These are phyloP conservation scores for Abscondita cerata DNA, from an alignment of 2,888 invertebrate species.

Conservation along the genomic window DNA sequence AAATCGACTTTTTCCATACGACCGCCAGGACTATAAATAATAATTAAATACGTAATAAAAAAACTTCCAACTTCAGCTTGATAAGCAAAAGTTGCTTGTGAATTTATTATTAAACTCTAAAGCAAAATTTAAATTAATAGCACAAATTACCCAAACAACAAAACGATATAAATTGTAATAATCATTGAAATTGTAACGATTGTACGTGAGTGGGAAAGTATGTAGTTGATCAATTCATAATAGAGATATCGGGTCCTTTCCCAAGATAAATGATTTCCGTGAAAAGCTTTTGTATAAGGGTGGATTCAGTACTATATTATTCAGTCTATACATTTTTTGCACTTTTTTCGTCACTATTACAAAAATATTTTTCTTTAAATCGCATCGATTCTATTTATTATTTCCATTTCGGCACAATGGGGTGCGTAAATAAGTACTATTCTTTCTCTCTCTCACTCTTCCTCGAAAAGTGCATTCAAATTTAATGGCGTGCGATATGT, in stretches of 20 bases:
- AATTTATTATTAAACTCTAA: background rate
- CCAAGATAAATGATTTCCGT: constrained; percentile 34
- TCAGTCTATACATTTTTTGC: constrained; percentile 16
- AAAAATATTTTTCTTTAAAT: too few species aligned
- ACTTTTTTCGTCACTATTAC: too few species aligned
- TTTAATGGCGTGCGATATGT: too few species aligned
- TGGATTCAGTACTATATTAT: constrained; percentile 22
- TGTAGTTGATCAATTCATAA: constrained; percentile 27
- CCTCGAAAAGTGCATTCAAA: too few species aligned
- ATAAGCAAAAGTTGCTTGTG: background rate
- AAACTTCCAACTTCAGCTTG: background rate
- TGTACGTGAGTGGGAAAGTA: constrained; percentile 33
- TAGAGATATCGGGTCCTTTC: constrained; percentile 32
- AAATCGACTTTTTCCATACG: background rate
- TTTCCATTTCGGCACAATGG: too few species aligned
- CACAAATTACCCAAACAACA: background rate
- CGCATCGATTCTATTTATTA: too few species aligned
- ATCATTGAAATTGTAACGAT: constrained; percentile 29
- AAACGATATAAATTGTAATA: constrained; percentile 2
- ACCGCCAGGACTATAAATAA: background rate
- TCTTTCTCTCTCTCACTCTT: too few species aligned
- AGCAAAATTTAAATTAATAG: constrained; percentile 1
- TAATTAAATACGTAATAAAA: background rate
- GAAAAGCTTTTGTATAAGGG: constrained; percentile 16
- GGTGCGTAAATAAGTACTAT: too few species aligned